Conservation (phyloP, 2,113 vertebrate genomes). For the Canis aureus region DNA sequence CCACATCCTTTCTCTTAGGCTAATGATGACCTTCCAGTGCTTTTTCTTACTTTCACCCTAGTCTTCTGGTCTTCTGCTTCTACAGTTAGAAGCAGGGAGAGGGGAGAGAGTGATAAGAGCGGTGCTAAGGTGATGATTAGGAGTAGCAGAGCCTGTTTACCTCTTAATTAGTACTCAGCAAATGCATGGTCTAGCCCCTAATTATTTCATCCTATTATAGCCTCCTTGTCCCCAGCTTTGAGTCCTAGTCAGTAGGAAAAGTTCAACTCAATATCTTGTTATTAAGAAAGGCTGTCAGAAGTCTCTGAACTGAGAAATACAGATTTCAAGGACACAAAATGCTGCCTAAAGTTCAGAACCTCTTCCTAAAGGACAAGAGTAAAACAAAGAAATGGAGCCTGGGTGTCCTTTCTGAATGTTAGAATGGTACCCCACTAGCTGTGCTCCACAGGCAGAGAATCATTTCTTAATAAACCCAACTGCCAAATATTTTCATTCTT, state of each 20-base stretch:
- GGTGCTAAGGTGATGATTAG: background rate
- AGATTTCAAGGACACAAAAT: slow-evolving; percentile 38
- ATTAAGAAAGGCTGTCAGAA: background rate
- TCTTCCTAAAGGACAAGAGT: background rate
- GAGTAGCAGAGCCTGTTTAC: background rate
- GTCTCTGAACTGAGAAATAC: background rate
- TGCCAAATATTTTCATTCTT: background rate
- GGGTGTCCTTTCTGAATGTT: background rate
- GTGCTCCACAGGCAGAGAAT: background rate
- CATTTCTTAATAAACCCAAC: background rate
- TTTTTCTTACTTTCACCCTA: background rate
- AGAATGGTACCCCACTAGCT: background rate
- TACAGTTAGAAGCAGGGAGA: background rate
- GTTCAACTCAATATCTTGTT: background rate
- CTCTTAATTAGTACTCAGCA: background rate
- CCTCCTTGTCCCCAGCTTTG: background rate
- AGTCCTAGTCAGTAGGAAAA: slow-evolving; percentile 11
- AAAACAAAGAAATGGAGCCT: background rate
- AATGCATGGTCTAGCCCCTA: background rate
- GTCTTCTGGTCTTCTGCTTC: background rate
- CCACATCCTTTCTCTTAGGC: background rate
- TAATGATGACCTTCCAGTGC: background rate
- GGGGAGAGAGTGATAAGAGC: background rate
- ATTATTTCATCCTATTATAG: background rate
- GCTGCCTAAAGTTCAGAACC: background rate